A percentile compares a stretch with the other conserved stretches of the same genome.
These are phyloP conservation scores for Grammomys dolichurus DNA, from an alignment of 2,113 vertebrate genomes.

Conservation along the genomic window DNA sequence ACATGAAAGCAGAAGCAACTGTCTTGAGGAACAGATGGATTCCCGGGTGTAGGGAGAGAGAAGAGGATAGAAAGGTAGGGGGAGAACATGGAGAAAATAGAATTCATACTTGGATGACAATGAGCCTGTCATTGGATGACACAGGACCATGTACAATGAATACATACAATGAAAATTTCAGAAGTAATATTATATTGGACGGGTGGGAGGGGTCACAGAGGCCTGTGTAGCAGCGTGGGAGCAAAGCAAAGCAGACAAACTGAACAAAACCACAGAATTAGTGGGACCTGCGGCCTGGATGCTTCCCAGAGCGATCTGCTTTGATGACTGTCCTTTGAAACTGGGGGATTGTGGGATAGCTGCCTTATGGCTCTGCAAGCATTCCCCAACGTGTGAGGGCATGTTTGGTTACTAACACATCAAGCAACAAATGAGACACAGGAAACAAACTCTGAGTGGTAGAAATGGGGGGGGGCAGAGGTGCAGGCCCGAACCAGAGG, in stretches of 20 bases:
- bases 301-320: neutral
- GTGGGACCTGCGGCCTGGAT: neutral
- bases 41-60: neutral
- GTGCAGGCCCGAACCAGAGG: constrained; percentile 44
- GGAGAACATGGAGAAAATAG: neutral
- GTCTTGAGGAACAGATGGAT: neutral
- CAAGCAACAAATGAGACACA: constrained; percentile 64
- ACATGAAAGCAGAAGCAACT: neutral
- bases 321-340: constrained; percentile 36
- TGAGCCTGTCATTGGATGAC: too few relatives aligned
- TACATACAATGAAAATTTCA: neutral
- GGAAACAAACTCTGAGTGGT: constrained; percentile 60
- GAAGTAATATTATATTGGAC: neutral
- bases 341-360: constrained; percentile 50
- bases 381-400: constrained; percentile 70
- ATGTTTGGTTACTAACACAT: constrained; percentile 73
- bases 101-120: neutral
- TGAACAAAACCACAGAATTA: neutral
- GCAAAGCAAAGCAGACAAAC: neutral
- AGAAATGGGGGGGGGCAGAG: neutral
- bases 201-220: neutral
- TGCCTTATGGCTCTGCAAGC: constrained; percentile 64
- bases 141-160: too few relatives aligned
- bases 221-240: neutral
- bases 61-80: neutral